phyloP scores from a whole-genome alignment of 1,140 invertebrate species.

The Listronotus bonariensis region DNA sequence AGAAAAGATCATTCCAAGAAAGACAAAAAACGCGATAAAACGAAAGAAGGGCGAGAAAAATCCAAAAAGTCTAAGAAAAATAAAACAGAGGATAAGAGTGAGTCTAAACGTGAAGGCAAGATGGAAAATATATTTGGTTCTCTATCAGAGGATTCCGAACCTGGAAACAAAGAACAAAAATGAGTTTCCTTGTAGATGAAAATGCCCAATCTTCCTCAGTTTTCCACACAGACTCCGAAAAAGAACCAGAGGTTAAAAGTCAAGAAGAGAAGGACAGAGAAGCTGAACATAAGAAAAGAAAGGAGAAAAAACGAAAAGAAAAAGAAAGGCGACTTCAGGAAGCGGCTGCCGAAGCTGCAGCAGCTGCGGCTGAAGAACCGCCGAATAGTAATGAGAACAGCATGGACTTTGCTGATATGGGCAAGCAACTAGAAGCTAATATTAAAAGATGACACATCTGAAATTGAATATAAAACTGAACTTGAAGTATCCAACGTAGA shows the following conservation, averaged over 20 bases:
- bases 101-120: slow-evolving; percentile 68
- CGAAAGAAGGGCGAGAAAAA: slow-evolving; percentile 69
- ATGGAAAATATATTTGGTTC: slow-evolving; percentile 89
- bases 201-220: slow-evolving; percentile 24
- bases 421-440: slow-evolving; percentile 78
- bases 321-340: slow-evolving; percentile 54
- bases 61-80: slow-evolving; percentile 64
- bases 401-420: slow-evolving; percentile 77
- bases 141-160: slow-evolving; percentile 72
- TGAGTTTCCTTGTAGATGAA: slow-evolving; percentile 34
- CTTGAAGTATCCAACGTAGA: slow-evolving; percentile 42
- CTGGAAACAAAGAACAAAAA: slow-evolving; percentile 43
- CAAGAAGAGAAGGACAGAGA: slow-evolving; percentile 52
- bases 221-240: slow-evolving; percentile 46
- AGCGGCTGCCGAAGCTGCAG: slow-evolving; percentile 45
- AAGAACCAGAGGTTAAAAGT: slow-evolving; percentile 41
- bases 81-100: slow-evolving; percentile 47
- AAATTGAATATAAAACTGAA: slow-evolving; percentile 49
- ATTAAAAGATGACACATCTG: slow-evolving; percentile 67
- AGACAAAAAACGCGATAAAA: slow-evolving; percentile 72
- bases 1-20: slow-evolving; percentile 70
- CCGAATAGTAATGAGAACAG: slow-evolving; percentile 73
- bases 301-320: slow-evolving; percentile 74
- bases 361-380: slow-evolving; percentile 50
- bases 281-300: slow-evolving; percentile 62